Percentiles rank a stretch among this genome's conserved stretches.
Conservation (phyloP, 1,140 invertebrate species). For the Drosophila busckii region DNA sequence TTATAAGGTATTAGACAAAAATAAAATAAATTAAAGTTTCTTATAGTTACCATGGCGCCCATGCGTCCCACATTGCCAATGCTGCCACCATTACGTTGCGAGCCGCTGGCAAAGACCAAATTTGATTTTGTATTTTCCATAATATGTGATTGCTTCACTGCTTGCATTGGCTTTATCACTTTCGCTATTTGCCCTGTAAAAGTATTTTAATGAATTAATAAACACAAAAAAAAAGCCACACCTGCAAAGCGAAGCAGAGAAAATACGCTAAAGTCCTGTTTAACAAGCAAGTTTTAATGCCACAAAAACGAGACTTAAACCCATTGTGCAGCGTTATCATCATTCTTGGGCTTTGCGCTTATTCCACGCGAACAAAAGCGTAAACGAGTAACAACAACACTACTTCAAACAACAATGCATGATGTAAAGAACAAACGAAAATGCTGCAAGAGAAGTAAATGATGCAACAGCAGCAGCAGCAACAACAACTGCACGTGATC, state of each 20-base stretch:
- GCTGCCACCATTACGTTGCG: constrained; percentile 40
- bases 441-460: too few relatives aligned
- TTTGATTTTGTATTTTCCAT: constrained; percentile 41
- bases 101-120: constrained; percentile 43
- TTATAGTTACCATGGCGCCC: constrained; percentile 64
- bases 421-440: constrained; percentile 12
- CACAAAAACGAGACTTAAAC: too few relatives aligned
- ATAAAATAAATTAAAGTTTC: background rate
- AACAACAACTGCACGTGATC: background rate
- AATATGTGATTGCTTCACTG: constrained; percentile 53
- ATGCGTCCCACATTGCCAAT: constrained; percentile 52
- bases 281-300: too few relatives aligned
- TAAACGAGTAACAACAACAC: constrained; percentile 12
- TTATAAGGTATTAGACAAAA: background rate
- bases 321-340: too few relatives aligned
- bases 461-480: constrained; percentile 8
- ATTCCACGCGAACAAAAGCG: too few relatives aligned
- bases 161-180: constrained; percentile 61
- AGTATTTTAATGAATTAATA: constrained; percentile 1
- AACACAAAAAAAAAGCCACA: too few relatives aligned
- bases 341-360: too few relatives aligned
- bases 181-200: constrained; percentile 67
- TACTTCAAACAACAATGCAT: background rate
- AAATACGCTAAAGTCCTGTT: too few relatives aligned
- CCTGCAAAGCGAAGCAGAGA: too few relatives aligned